These are phyloP conservation scores for Misgurnus mizolepis DNA, from an alignment of 2,113 vertebrate genomes.

Conservation along the genomic window DNA sequence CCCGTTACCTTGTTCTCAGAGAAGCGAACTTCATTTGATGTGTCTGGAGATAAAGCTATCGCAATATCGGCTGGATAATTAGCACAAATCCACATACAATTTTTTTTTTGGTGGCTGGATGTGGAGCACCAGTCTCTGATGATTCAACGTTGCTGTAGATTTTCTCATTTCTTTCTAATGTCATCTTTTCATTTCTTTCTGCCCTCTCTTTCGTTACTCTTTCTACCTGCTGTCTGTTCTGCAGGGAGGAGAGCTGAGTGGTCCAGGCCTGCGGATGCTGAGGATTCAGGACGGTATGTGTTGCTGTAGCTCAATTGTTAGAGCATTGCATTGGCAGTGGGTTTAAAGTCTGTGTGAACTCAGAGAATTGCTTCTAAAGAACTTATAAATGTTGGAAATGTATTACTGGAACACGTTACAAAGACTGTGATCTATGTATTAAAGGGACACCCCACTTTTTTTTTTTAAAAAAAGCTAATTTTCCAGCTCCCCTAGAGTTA, in stretches of 20 bases:
- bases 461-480: too few relatives aligned
- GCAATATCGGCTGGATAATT: conserved; percentile 49
- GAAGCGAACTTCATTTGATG: conserved; percentile 41
- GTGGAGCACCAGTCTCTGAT: conserved; percentile 37
- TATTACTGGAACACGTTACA: too few relatives aligned
- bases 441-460: too few relatives aligned
- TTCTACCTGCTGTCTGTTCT: conserved; percentile 47
- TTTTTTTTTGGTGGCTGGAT: conserved; percentile 38
- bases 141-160: conserved; percentile 16
- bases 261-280: conserved; percentile 64
- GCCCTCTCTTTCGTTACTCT: conserved; percentile 17
- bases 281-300: conserved; percentile 70
- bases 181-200: not conserved
- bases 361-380: too few relatives aligned
- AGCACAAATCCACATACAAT: conserved; percentile 40
- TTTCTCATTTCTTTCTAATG: conserved; percentile 31
- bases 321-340: too few relatives aligned
- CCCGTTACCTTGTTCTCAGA: conserved; percentile 18
- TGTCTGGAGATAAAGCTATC: conserved; percentile 49
- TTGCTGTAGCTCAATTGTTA: not conserved
- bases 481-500: too few relatives aligned
- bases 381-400: too few relatives aligned
- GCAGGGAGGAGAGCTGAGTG: conserved; percentile 63
- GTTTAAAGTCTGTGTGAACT: too few relatives aligned
- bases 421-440: too few relatives aligned